Conservation (phyloP, 2,797 vertebrate genomes). For the Melanotaenia parkinsoni region DNA sequence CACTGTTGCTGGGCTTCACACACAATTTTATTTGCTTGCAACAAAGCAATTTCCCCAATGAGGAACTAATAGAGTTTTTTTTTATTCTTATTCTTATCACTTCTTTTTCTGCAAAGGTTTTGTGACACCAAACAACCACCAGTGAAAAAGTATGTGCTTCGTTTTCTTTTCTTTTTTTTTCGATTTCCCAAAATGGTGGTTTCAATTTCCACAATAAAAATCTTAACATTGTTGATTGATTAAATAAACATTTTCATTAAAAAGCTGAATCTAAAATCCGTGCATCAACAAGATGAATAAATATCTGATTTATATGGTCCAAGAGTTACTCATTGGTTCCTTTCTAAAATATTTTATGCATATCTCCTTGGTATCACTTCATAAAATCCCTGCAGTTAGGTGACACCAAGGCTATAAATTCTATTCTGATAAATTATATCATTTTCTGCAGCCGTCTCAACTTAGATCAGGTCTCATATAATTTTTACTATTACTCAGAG, state of each 20-base stretch:
- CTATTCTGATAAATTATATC: conserved; percentile 47
- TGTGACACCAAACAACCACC: neutral
- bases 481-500: conserved; percentile 57
- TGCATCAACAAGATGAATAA: neutral
- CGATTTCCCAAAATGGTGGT: neutral
- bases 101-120: neutral
- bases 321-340: neutral
- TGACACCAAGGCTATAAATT: conserved; percentile 34
- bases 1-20: too few relatives aligned
- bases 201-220: neutral
- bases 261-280: neutral
- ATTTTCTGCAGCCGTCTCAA: conserved; percentile 49
- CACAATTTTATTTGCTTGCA: too few relatives aligned
- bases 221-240: neutral
- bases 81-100: neutral
- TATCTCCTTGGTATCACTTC: conserved; percentile 14
- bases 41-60: too few relatives aligned
- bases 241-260: neutral
- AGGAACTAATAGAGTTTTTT: too few relatives aligned
- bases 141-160: neutral
- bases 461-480: conserved; percentile 46
- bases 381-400: conserved; percentile 19
- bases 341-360: conserved; percentile 19
- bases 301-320: neutral
- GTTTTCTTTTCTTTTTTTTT: neutral